Evolutionary conservation across 2,888 invertebrate genomes (phyloP).

Genomic region (Cactoblastis cactorum): DNA sequence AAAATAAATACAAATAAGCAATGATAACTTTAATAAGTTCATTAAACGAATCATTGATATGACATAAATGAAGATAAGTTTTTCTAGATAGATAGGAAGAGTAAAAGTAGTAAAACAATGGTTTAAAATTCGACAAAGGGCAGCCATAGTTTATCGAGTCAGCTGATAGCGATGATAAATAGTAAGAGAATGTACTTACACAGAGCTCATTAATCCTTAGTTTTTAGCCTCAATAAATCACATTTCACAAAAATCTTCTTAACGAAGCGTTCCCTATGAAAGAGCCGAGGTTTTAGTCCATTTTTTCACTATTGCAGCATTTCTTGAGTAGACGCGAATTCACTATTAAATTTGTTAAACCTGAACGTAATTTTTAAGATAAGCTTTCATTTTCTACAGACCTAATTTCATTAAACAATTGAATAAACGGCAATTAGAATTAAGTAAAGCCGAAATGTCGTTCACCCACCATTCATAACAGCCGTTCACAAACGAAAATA

Average conservation of each 20-base stretch:
- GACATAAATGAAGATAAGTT: background rate
- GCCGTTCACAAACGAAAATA: slow-evolving; percentile 6
- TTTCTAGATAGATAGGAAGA: background rate
- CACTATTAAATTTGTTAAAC: background rate
- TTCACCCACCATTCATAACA: slow-evolving; percentile 6
- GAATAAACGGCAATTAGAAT: slow-evolving; percentile 5
- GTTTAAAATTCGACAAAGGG: background rate
- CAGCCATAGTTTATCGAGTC: background rate
- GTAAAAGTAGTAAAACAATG: background rate
- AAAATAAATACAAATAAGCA: no score
- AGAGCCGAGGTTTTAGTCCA: slow-evolving; percentile 52
- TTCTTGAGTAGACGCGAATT: slow-evolving; percentile 15
- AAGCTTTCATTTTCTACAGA: background rate
- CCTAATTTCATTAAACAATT: background rate
- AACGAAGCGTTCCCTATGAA: slow-evolving; percentile 48
- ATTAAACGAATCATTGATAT: no score
- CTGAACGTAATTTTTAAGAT: background rate
- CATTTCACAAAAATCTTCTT: slow-evolving; percentile 55
- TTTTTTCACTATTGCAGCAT: slow-evolving; percentile 54
- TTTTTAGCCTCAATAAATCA: slow-evolving; percentile 48
- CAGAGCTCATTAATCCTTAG: slow-evolving; percentile 40
- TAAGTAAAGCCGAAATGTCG: slow-evolving; percentile 2
- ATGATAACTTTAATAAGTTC: no score
- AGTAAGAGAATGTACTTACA: slow-evolving; percentile 41
- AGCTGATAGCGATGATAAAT: slow-evolving; percentile 3